Percentiles rank a stretch among this genome's conserved stretches.
Evolutionary conservation across 2,888 invertebrate genomes (phyloP).

Genomic region (Eretmocerus hayati): DNA sequence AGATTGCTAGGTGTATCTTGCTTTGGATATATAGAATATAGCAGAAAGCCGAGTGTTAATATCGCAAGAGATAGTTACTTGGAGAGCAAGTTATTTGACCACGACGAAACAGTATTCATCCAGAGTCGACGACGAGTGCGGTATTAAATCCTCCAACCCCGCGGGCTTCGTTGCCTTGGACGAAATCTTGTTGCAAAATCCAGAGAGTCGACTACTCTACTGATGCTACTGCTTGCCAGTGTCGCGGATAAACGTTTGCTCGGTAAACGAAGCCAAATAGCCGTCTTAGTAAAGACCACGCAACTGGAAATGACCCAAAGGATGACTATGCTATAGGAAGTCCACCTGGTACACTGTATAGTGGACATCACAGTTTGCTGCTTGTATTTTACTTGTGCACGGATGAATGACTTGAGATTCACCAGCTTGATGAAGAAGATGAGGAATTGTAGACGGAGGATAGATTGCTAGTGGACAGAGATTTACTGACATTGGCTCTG

Average conservation of each 20-base stretch:
- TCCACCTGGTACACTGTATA: no score
- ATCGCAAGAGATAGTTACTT: neutral
- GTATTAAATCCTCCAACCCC: conserved; percentile 41
- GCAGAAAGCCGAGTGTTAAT: no score
- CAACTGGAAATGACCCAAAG: no score
- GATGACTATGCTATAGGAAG: no score
- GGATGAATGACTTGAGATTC: neutral
- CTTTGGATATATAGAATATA: no score
- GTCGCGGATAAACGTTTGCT: conserved; percentile 48
- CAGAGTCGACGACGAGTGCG: conserved; percentile 35
- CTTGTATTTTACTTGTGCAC: neutral
- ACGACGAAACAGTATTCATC: conserved; percentile 39
- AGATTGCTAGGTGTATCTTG: no score
- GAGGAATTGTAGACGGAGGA: no score
- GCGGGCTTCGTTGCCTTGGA: conserved; percentile 31
- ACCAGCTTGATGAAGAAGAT: no score
- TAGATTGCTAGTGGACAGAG: no score
- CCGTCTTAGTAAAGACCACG: conserved; percentile 7
- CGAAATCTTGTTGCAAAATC: conserved; percentile 43
- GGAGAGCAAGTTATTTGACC: conserved; percentile 42
- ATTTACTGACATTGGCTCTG: no score
- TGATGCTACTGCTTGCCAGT: conserved; percentile 46
- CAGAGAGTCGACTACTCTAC: conserved; percentile 38
- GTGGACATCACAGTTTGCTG: neutral
- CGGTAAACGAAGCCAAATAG: conserved; percentile 34